A percentile compares a stretch with the other conserved stretches of the same genome.
These are phyloP conservation scores for Leptogaster cylindrica DNA, from an alignment of 2,888 invertebrate genomes.

Conservation along the genomic window DNA sequence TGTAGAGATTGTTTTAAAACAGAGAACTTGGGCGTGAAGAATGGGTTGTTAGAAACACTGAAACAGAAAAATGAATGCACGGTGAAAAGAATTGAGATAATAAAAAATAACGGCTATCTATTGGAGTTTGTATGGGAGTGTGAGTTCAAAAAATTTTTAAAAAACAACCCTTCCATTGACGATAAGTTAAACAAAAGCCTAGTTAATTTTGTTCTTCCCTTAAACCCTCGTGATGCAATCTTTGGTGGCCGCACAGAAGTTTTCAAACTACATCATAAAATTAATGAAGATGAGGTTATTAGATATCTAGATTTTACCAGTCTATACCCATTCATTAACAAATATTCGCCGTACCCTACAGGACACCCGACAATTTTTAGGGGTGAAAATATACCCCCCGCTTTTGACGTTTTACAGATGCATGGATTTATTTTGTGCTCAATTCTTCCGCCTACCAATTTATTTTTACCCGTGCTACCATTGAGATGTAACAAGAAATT, in stretches of 20 bases:
- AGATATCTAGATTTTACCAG: constrained; percentile 19
- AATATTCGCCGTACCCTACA: constrained; percentile 22
- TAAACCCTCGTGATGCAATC: constrained; percentile 2
- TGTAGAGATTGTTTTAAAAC: constrained; percentile 24
- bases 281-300: not conserved
- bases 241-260: not conserved
- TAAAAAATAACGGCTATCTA: constrained; percentile 18
- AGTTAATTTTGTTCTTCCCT: not conserved
- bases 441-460: constrained; percentile 7
- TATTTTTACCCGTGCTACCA: constrained; percentile 25
- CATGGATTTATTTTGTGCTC: constrained; percentile 31
- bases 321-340: constrained; percentile 27
- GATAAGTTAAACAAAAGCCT: not conserved
- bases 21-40: not conserved
- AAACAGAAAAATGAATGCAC: constrained; percentile 6
- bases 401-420: constrained; percentile 3
- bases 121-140: constrained; percentile 18
- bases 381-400: constrained; percentile 7
- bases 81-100: not conserved
- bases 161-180: constrained; percentile 1
- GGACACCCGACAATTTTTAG: constrained; percentile 21
- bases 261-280: not conserved
- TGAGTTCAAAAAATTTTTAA: not conserved
- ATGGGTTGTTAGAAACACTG: not conserved
- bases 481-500: constrained; percentile 8